Conservation (phyloP, 2,888 invertebrate genomes). For the Pterobdella sp. region DNA sequence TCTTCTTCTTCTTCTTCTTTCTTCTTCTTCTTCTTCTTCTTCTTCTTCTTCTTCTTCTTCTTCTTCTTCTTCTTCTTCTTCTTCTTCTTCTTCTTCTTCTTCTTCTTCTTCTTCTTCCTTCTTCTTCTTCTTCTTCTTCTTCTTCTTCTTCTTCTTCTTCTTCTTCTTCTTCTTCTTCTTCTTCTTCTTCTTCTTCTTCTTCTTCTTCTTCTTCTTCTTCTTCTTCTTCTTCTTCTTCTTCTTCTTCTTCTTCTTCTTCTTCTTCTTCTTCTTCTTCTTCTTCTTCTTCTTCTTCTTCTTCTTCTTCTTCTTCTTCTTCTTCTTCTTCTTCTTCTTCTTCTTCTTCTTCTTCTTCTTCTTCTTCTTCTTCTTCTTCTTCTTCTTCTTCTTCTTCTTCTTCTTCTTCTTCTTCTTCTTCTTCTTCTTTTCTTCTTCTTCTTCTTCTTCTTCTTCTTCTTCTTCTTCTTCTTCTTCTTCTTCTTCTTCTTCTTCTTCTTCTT, state of each 20-base stretch:
- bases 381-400: constrained; percentile 1
- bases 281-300: background rate
- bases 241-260: background rate
- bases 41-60: constrained; percentile 1
- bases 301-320: background rate
- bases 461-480: background rate
- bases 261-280: background rate
- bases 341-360: constrained; percentile 1
- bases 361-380: constrained; percentile 1
- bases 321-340: constrained; percentile 1
- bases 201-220: background rate
- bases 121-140: background rate
- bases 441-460: background rate
- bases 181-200: background rate
- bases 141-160: background rate
- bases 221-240: background rate
- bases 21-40: constrained; percentile 1
- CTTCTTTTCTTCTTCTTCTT: background rate
- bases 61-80: constrained; percentile 1
- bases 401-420: constrained; percentile 1
- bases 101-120: background rate
- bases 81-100: constrained; percentile 1
- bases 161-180: background rate
- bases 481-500: background rate
- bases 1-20: background rate